These are phyloP conservation scores for Bombus ignitus DNA, from an alignment of 1,140 invertebrate genomes.

Conservation along the genomic window DNA sequence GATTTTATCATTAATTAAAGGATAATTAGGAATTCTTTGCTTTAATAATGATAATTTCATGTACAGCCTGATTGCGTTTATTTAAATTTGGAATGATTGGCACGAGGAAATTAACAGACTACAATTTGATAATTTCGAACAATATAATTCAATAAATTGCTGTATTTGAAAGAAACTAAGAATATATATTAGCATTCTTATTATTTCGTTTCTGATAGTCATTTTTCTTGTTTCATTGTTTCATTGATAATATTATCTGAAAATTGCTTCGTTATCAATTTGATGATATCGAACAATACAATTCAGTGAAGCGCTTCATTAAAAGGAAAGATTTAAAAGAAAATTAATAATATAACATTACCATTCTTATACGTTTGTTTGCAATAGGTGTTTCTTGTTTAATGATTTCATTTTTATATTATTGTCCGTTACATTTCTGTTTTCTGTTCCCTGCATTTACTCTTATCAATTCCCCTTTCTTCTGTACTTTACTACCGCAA, in stretches of 20 bases:
- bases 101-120: neutral
- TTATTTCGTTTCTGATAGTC: neutral
- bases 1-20: neutral
- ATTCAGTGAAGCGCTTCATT: neutral
- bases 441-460: neutral
- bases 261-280: too few relatives aligned
- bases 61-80: neutral
- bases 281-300: neutral
- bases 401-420: neutral
- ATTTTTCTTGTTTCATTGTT: neutral
- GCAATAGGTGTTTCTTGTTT: too few relatives aligned
- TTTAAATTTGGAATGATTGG: neutral
- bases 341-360: neutral
- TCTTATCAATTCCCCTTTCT: neutral
- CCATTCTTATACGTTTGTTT: neutral
- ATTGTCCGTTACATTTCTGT: neutral
- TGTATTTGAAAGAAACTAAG: neutral
- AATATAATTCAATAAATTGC: neutral
- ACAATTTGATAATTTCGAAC: neutral
- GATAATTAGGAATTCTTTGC: slow-evolving; percentile 13
- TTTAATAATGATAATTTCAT: neutral
- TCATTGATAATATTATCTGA: neutral
- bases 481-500: neutral
- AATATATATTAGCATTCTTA: neutral
- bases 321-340: neutral